Conservation (phyloP, 2,888 invertebrate species). For the Steinernema hermaphroditum region DNA sequence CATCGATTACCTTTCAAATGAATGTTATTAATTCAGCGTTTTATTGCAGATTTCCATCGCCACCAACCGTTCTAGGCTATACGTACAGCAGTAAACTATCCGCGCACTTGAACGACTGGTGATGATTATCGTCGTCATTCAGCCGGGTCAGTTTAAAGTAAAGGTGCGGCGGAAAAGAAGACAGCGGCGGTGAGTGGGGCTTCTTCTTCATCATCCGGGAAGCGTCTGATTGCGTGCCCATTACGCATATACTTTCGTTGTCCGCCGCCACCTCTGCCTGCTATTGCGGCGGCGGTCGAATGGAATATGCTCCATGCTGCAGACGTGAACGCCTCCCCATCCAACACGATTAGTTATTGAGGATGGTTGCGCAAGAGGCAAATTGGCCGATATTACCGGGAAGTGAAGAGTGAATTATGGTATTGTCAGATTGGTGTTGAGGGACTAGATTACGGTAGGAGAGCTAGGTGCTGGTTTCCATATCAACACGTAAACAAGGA, state of each 20-base stretch:
- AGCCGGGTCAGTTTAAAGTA: slow-evolving; percentile 24
- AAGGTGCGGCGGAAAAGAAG: slow-evolving; percentile 16
- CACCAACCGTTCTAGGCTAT: not conserved
- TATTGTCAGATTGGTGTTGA: not conserved
- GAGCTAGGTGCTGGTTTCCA: not conserved
- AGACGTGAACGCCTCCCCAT: not conserved
- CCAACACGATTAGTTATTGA: not conserved
- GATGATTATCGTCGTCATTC: slow-evolving; percentile 5
- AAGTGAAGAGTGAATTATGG: not conserved
- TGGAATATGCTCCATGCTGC: not conserved
- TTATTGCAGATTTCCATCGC: not conserved
- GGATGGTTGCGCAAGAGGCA: not conserved
- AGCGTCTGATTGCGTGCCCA: slow-evolving; percentile 18
- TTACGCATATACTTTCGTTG: slow-evolving; percentile 28
- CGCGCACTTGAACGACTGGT: slow-evolving; percentile 9
- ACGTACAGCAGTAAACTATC: slow-evolving; percentile 19
- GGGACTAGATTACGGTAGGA: too few relatives aligned
- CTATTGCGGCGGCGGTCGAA: not conserved
- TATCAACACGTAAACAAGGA: not conserved
- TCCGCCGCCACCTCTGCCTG: not conserved
- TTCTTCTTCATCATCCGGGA: slow-evolving; percentile 8
- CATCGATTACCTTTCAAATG: not conserved
- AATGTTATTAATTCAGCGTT: not conserved
- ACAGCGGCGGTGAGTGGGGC: slow-evolving; percentile 25
- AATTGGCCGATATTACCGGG: too few relatives aligned